Evolutionary conservation across 2,797 vertebrate genomes (phyloP), one percentile per base, ranked within the genome.

Genomic region (Scomberomorus guttatus): DNA sequence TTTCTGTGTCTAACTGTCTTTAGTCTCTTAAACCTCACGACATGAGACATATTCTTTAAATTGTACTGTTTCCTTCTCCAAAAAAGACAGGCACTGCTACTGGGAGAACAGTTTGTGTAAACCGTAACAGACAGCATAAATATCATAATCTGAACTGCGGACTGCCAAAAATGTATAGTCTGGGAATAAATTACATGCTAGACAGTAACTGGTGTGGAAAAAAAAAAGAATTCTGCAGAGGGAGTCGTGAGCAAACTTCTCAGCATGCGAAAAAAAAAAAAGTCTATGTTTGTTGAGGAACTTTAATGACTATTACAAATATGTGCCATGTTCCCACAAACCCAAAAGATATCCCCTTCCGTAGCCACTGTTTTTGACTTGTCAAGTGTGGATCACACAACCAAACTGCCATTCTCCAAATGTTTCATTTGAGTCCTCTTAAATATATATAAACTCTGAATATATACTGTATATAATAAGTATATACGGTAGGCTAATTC

Each of bases 181-280:
- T 85, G 77, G 81, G 86, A 93, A 95, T 90, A 94, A 95, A 96
- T 96, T 87, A 95, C 87, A 95, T 66, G 85, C 85, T 90, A 86
- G 89, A 88, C 85, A 87, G 94, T 86, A 83, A 79, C 83, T 93
- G 89, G 81, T 74, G 86, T 89, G 79, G 91, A 42, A 42, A 18
- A 7, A 51, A 95, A 96, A 94, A 93, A 90, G 83, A 93, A 90
- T 64, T 70, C 59, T 89, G 76, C 86, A 85, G 76, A 80, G 71
- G 39, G 20, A 63, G 48, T 34, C 83, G 82, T 88, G 82, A 91
- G 90, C 39, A 76, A 70, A 80, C n/a, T 15, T 61, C 68, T 80
- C 10, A 60, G 83, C 74, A 81, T 72, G 71, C 85, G 75, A 90
- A 92, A 85, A n/a, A 83, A 87, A 92, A 91, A 91, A 85, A 81